phyloP scores from a whole-genome alignment of 2,888 invertebrate species.

The Drymonia ruficornis region DNA sequence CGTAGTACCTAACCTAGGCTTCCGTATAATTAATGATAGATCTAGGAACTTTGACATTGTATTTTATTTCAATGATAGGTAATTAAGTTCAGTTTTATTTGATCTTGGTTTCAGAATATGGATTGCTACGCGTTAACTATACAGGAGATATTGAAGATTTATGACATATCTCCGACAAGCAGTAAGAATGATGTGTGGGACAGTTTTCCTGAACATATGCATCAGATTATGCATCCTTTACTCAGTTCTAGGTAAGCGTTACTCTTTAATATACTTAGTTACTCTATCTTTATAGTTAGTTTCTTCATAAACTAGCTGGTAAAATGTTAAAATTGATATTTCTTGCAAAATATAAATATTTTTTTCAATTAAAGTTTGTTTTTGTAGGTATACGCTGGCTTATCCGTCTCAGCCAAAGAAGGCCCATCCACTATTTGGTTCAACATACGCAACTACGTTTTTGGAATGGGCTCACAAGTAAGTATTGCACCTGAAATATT shows the following conservation, averaged over 20 bases:
- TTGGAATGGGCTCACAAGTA: slow-evolving; percentile 90
- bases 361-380: neutral
- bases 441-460: slow-evolving; percentile 87
- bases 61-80: neutral
- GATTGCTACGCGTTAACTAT: slow-evolving; percentile 92
- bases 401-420: slow-evolving; percentile 74
- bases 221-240: slow-evolving; percentile 91
- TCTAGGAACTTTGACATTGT: neutral
- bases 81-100: neutral
- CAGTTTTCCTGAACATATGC: slow-evolving; percentile 88
- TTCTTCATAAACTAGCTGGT: neutral
- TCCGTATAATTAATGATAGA: too few relatives aligned
- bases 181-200: slow-evolving; percentile 88
- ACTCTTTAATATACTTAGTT: neutral
- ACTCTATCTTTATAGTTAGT: neutral
- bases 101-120: slow-evolving; percentile 82
- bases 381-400: slow-evolving; percentile 73
- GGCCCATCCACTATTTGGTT: slow-evolving; percentile 87
- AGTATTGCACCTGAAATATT: slow-evolving; percentile 35
- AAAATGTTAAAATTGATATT: neutral
- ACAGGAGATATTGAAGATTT: slow-evolving; percentile 90
- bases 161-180: slow-evolving; percentile 88
- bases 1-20: too few relatives aligned
- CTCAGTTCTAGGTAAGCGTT: slow-evolving; percentile 86
- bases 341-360: neutral